phyloP scores from a whole-genome alignment of 2,888 invertebrate genomes.

The Tanytarsus gracilentus region DNA sequence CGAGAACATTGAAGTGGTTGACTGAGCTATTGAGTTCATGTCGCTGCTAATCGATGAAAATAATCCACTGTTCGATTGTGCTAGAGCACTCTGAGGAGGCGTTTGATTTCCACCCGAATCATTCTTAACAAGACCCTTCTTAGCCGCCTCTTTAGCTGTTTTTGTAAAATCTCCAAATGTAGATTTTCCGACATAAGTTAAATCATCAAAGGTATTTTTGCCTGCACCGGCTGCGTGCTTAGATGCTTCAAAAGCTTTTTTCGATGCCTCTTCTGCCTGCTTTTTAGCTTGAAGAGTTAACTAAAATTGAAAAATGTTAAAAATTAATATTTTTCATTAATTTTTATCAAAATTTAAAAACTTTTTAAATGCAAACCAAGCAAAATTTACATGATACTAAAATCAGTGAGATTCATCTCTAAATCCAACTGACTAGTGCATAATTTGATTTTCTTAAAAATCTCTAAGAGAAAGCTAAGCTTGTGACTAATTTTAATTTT shows the following conservation, averaged over 20 bases:
- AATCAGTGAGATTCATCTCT: too few species aligned
- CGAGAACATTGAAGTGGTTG: conserved; percentile 88
- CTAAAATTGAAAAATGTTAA: conserved; percentile 41
- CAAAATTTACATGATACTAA: neutral
- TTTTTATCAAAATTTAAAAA: conserved; percentile 24
- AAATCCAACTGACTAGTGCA: too few species aligned
- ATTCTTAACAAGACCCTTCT: conserved; percentile 74
- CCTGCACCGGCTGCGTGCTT: conserved; percentile 82
- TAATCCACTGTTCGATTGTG: conserved; percentile 59
- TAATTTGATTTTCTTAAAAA: too few species aligned
- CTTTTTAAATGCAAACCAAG: neutral
- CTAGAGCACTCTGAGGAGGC: conserved; percentile 30
- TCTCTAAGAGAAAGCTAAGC: too few species aligned
- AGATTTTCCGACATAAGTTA: conserved; percentile 82
- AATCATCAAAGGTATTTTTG: conserved; percentile 78
- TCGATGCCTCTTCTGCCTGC: conserved; percentile 78
- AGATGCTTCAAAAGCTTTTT: conserved; percentile 74
- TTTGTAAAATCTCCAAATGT: conserved; percentile 84
- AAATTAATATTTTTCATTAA: too few species aligned
- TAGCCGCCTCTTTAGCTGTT: conserved; percentile 81
- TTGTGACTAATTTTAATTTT: too few species aligned
- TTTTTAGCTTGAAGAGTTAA: conserved; percentile 80
- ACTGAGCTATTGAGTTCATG: conserved; percentile 84
- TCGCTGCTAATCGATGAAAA: conserved; percentile 88
- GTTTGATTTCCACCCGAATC: conserved; percentile 33